Conservation (phyloP, 2,888 invertebrate genomes). For the Pheosia tremula region DNA sequence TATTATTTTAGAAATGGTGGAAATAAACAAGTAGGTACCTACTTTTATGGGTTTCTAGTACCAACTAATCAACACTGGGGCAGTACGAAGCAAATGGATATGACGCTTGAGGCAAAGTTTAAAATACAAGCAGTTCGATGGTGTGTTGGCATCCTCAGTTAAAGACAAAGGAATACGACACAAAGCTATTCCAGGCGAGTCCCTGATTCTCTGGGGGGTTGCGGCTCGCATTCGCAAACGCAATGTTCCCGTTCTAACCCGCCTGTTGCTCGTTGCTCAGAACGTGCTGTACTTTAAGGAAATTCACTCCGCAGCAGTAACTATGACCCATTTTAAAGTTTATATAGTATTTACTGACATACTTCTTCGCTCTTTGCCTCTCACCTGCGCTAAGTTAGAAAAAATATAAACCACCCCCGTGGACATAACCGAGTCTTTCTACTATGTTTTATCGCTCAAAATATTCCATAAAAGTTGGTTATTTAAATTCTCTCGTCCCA, state of each 20-base stretch:
- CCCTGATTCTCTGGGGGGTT: constrained; percentile 53
- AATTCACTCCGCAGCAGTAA: constrained; percentile 10
- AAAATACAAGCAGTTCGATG: constrained; percentile 48
- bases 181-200: constrained; percentile 60
- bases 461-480: constrained; percentile 63
- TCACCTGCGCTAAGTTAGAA: constrained; percentile 22
- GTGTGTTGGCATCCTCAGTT: constrained; percentile 52
- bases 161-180: constrained; percentile 60
- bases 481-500: constrained; percentile 67
- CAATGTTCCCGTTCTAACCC: constrained; percentile 42
- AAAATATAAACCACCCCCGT: constrained; percentile 36
- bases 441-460: constrained; percentile 40
- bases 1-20: too few species aligned
- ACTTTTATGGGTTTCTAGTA: too few species aligned
- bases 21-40: too few species aligned
- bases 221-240: constrained; percentile 46
- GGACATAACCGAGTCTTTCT: constrained; percentile 32
- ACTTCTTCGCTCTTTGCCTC: constrained; percentile 15
- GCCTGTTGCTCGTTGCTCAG: constrained; percentile 58
- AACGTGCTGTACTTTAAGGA: constrained; percentile 30
- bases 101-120: constrained; percentile 40
- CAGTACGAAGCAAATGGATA: not conserved
- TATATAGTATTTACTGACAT: not conserved
- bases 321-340: not conserved
- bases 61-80: too few species aligned